phyloP scores from a whole-genome alignment of 2,113 vertebrate genomes.

The Lophotis ruficrista region DNA sequence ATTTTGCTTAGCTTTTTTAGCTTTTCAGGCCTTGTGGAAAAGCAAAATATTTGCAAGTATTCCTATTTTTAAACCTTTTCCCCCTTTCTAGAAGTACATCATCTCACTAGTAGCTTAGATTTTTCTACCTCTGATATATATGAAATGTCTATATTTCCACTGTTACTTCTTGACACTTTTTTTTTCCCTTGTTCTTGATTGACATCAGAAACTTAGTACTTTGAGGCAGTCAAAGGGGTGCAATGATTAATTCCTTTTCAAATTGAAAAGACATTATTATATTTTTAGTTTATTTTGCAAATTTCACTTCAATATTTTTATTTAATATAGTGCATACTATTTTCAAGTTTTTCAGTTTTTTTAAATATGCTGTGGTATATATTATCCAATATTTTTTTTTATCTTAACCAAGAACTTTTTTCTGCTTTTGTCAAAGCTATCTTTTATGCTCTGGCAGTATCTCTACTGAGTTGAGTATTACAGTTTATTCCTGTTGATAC shows the following conservation, averaged over 20 bases:
- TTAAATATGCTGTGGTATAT: not conserved
- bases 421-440: not conserved
- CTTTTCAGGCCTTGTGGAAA: not conserved
- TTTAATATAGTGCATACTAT: not conserved
- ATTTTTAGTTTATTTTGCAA: not conserved
- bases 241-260: not conserved
- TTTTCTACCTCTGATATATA: not conserved
- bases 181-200: fast-evolving
- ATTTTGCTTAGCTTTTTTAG: not conserved
- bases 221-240: not conserved
- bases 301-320: not conserved
- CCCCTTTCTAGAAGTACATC: not conserved
- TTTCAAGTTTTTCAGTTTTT: not conserved
- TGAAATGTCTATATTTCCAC: not conserved
- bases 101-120: not conserved
- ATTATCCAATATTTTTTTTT: not conserved
- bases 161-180: not conserved
- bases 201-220: not conserved
- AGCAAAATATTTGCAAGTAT: not conserved
- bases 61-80: not conserved
- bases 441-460: not conserved
- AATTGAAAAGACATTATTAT: not conserved
- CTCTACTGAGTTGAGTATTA: not conserved
- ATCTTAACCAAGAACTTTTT: not conserved
- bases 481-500: not conserved